A percentile compares a stretch with the other conserved stretches of the same genome.
These are phyloP conservation scores for Perizoma affinitatum DNA, from an alignment of 2,888 invertebrate species.

Conservation along the genomic window DNA sequence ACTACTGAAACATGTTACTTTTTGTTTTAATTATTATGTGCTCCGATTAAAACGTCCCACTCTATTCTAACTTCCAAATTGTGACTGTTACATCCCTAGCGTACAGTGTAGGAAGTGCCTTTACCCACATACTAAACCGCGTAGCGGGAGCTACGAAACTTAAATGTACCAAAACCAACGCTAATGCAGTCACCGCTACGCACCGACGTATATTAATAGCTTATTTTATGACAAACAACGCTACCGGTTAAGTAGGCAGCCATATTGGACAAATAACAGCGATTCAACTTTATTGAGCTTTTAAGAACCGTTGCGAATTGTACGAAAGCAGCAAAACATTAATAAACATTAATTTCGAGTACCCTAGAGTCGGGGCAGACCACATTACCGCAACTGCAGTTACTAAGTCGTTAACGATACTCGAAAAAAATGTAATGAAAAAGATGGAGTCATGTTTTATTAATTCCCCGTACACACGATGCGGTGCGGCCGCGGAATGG, in stretches of 20 bases:
- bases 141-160: constrained; percentile 57
- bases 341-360: constrained; percentile 58
- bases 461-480: constrained; percentile 79
- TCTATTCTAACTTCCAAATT: not conserved
- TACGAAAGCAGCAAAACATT: constrained; percentile 42
- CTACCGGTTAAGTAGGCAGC: constrained; percentile 39
- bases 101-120: constrained; percentile 13
- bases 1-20: too few relatives aligned
- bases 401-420: constrained; percentile 71
- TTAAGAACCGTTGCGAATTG: constrained; percentile 55
- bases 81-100: constrained; percentile 1
- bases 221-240: constrained; percentile 44
- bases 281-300: constrained; percentile 52
- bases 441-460: constrained; percentile 78
- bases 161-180: constrained; percentile 50
- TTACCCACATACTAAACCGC: constrained; percentile 39
- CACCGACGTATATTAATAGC: constrained; percentile 45
- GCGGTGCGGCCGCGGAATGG: constrained; percentile 71
- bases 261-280: constrained; percentile 44
- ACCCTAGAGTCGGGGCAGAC: constrained; percentile 47
- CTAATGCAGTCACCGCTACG: constrained; percentile 52
- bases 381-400: constrained; percentile 64
- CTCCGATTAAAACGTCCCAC: not conserved
- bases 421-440: constrained; percentile 72
- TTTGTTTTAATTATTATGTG: too few relatives aligned